Evolutionary conservation across 1,140 invertebrate genomes (phyloP), one percentile per base, ranked within the genome.

Genomic region (Ephestia elutella): DNA sequence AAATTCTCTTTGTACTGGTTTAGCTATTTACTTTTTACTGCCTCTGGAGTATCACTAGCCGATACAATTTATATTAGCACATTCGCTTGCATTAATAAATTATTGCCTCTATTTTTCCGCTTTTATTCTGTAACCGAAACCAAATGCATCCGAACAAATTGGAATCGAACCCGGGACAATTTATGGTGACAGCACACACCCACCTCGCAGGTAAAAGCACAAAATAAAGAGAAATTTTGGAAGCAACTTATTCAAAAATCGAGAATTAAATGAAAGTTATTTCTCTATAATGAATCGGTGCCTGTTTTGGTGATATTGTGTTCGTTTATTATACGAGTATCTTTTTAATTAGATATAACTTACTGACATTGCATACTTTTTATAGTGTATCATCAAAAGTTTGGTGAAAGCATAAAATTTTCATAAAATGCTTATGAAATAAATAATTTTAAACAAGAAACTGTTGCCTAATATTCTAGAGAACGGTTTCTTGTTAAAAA

Each of bases 111-210:
- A 44, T 44, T 44, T 44, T 44, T 15, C 38, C 38, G 38, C 38
- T 44, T 44, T 44, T 25, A 35, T 44, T 44, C 38, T 17, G 38
- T 15, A 44, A 44, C 38, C 38, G 38, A 44, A 44, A 44, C 5
- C 38, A 17, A 44, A 44, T 44, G 38, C 38, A 44, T 44, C 38
- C 38, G 38, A 44, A 44, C 38, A 44, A 44, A 44, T 44, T 44
- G 38, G 38, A 44, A 44, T 44, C 38, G 38, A 44, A 44, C 38
- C 38, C n/a, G 13, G 38, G 5, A 44, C 38, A 44, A 44, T 44
- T 44, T 44, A 44, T 44, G 38, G n/a, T 15, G 38, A 44, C 38
- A 44, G 38, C n/a, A 9, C n/a, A 44, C 38, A 13, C 38, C 38
- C 38, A 44, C 38, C 38, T 44, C 13, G n/a, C 13, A n/a, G 38